phyloP scores from a whole-genome alignment of 2,113 vertebrate species.

The Anthoscopus minutus region DNA sequence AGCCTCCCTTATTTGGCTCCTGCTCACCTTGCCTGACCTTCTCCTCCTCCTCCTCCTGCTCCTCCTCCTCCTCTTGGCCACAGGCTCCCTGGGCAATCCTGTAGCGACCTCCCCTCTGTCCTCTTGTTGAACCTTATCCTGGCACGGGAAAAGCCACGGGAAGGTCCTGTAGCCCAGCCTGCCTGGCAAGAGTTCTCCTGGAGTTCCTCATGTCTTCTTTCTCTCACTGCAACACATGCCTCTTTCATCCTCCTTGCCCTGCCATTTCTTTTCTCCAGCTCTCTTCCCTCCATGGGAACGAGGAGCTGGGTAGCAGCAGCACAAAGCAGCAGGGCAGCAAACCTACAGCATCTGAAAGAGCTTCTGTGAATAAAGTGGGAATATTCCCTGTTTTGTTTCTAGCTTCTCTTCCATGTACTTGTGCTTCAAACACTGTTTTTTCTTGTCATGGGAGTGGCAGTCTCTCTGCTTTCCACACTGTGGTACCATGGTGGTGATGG shows the following conservation, averaged over 20 bases:
- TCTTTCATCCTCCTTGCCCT: background rate
- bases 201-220: background rate
- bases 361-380: background rate
- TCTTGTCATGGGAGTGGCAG: background rate
- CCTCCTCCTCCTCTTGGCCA: background rate
- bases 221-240: rapidly evolving
- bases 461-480: background rate
- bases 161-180: background rate
- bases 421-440: background rate
- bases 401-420: background rate
- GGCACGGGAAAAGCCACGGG: background rate
- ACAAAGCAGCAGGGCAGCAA: background rate
- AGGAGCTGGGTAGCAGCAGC: background rate
- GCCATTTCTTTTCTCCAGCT: background rate
- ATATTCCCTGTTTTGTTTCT: background rate
- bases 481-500: rapidly evolving
- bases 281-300: background rate
- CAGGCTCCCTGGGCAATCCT: background rate
- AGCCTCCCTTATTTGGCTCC: slow-evolving; percentile 33
- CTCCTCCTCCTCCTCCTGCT: background rate
- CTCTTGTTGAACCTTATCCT: background rate
- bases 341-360: background rate
- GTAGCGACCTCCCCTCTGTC: background rate
- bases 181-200: background rate
- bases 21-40: slow-evolving; percentile 6